Percentiles rank a stretch among this genome's conserved stretches.
Evolutionary conservation across 2,113 vertebrate species (phyloP).

Genomic region (Brachyhypopomus occidentalis): DNA sequence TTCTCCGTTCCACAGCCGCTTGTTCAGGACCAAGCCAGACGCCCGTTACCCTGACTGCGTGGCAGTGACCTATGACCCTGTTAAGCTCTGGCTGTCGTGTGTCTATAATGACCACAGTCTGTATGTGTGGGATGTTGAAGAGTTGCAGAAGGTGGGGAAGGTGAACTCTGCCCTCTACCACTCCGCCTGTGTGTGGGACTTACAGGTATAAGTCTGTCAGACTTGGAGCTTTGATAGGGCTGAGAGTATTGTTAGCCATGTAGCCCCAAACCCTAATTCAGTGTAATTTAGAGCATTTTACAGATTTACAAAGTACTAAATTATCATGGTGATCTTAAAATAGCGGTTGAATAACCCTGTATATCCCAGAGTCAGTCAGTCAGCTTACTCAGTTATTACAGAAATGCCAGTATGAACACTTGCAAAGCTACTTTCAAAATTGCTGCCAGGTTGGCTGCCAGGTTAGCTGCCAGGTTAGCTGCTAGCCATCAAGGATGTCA

Average conservation of each 20-base stretch:
- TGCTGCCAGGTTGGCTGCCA: too few species aligned
- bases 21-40: conserved; percentile 76
- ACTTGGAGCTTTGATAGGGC: background rate
- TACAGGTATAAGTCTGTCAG: conserved; percentile 80
- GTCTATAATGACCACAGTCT: conserved; percentile 97
- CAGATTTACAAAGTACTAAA: too few species aligned
- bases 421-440: too few species aligned
- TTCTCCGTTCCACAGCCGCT: conserved; percentile 70
- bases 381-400: background rate
- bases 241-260: background rate
- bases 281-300: too few species aligned
- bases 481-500: background rate
- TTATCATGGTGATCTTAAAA: too few species aligned
- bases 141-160: conserved; percentile 88
- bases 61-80: conserved; percentile 88
- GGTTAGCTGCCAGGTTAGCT: too few species aligned
- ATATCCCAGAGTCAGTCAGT: too few species aligned
- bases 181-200: conserved; percentile 89
- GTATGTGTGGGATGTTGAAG: conserved; percentile 93
- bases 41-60: conserved; percentile 86
- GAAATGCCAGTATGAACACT: too few species aligned
- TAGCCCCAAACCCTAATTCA: background rate
- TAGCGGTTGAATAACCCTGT: too few species aligned
- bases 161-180: conserved; percentile 94
- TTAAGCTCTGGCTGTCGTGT: conserved; percentile 90